Percentiles rank a stretch among this genome's conserved stretches.
Conservation (phyloP, 2,888 invertebrate species). For the Ochlodes sylvanus region DNA sequence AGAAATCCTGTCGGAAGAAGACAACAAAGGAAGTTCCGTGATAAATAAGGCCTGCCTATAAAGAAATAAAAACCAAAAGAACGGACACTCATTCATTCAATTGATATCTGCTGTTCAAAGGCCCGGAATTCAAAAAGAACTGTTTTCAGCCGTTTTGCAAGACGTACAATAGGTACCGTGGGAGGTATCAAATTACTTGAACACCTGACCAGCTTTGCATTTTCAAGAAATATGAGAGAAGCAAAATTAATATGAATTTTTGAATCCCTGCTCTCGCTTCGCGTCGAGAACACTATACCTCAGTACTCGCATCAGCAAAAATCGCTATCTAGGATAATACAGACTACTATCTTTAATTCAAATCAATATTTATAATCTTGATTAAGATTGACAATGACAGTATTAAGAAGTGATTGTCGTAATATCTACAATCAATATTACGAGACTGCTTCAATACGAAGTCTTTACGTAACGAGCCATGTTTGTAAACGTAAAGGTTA, state of each 20-base stretch:
- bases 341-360: too few species aligned
- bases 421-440: neutral
- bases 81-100: neutral
- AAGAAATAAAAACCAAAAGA: slow-evolving; percentile 5
- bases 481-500: neutral
- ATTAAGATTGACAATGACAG: neutral
- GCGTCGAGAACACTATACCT: too few species aligned
- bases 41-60: neutral
- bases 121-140: neutral
- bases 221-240: neutral
- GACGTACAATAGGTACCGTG: neutral
- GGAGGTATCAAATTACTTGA: slow-evolving; percentile 7
- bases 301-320: too few species aligned
- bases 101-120: slow-evolving; percentile 2
- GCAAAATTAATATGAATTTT: neutral
- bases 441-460: neutral
- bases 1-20: too few species aligned
- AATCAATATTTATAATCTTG: neutral
- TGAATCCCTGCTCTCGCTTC: too few species aligned
- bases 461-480: neutral
- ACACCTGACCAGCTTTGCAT: slow-evolving; percentile 1
- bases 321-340: too few species aligned
- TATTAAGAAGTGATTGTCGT: neutral
- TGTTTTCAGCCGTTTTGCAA: neutral
- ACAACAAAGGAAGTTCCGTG: neutral